A percentile compares a stretch with the other conserved stretches of the same genome.
Conservation (phyloP, 2,797 vertebrate genomes). For the Dipus sagitta region DNA sequence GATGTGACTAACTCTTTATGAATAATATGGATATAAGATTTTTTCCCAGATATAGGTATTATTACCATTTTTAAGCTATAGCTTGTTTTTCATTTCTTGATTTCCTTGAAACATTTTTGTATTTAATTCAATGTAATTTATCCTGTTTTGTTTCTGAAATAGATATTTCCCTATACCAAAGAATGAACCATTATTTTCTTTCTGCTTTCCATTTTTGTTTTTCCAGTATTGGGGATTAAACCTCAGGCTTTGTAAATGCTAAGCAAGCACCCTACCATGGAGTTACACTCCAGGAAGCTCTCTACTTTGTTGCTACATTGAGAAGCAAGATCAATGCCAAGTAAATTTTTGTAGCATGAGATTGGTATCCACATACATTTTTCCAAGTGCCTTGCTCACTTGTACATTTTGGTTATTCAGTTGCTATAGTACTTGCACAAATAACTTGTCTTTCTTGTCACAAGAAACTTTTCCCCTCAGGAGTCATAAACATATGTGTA, state of each 20-base stretch:
- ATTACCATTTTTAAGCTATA: background rate
- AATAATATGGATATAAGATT: background rate
- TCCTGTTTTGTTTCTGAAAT: background rate
- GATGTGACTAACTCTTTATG: background rate
- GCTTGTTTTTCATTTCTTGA: constrained; percentile 12
- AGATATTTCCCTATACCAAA: background rate
- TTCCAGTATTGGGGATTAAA: background rate
- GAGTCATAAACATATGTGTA: too few species aligned
- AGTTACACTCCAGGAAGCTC: background rate
- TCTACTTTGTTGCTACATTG: background rate
- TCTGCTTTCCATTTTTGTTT: background rate
- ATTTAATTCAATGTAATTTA: constrained; percentile 21
- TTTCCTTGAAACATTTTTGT: background rate
- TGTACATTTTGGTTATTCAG: background rate
- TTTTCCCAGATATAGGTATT: background rate
- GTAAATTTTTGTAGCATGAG: background rate
- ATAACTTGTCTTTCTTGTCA: background rate
- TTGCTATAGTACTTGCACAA: background rate
- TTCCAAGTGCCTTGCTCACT: background rate
- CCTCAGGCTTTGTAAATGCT: background rate
- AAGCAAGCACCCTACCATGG: background rate
- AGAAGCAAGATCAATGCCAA: background rate
- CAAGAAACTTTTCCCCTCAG: too few species aligned
- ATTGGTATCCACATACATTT: constrained; percentile 9
- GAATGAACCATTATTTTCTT: background rate